These are phyloP conservation scores for Capitella teleta DNA, from an alignment of 1,140 invertebrate genomes.

Conservation along the genomic window DNA sequence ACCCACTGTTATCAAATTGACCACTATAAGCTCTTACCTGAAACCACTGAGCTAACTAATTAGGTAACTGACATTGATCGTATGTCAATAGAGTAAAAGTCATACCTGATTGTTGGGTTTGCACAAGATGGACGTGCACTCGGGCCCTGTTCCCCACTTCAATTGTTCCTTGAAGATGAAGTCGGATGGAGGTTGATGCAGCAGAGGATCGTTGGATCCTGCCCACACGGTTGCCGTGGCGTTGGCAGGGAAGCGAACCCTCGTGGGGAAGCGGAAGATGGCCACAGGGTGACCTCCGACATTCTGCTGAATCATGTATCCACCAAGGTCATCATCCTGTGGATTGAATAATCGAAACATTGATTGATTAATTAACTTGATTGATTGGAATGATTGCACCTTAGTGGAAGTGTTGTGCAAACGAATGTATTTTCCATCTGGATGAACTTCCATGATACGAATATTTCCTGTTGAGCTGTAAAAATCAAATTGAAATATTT, in stretches of 20 bases:
- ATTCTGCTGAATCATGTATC: slow-evolving; percentile 38
- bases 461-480: slow-evolving; percentile 10
- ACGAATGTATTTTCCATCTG: slow-evolving; percentile 34
- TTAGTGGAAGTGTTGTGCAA: slow-evolving; percentile 30
- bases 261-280: slow-evolving; percentile 35
- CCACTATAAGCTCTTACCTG: no score
- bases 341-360: not conserved
- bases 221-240: slow-evolving; percentile 36
- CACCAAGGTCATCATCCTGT: slow-evolving; percentile 36
- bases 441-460: slow-evolving; percentile 34
- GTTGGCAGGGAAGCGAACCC: slow-evolving; percentile 27
- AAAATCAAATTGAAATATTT: not conserved
- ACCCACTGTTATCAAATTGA: no score
- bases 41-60: no score
- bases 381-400: slow-evolving; percentile 14
- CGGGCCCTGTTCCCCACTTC: slow-evolving; percentile 39
- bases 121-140: slow-evolving; percentile 40
- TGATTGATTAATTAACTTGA: not conserved
- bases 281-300: slow-evolving; percentile 38
- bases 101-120: slow-evolving; percentile 37
- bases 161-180: slow-evolving; percentile 40
- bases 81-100: no score
- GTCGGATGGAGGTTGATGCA: slow-evolving; percentile 34
- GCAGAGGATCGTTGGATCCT: slow-evolving; percentile 26
- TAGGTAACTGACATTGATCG: no score